A percentile compares a stretch with the other conserved stretches of the same genome.
phyloP scores from a whole-genome alignment of 2,113 vertebrate genomes.

The Origma solitaria region DNA sequence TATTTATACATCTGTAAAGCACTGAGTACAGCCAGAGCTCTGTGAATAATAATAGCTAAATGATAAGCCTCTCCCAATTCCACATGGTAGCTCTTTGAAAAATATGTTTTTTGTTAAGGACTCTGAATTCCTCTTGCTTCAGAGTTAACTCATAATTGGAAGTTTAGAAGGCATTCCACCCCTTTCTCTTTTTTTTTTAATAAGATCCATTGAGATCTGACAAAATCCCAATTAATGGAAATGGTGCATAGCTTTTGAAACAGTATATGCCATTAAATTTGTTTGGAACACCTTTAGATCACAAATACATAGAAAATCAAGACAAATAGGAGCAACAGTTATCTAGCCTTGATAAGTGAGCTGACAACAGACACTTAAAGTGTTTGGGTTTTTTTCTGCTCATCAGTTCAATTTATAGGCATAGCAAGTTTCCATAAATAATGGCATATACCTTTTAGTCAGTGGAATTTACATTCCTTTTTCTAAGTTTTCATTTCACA shows the following conservation, averaged over 20 bases:
- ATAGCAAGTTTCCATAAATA: neutral
- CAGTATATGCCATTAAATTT: neutral
- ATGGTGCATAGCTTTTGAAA: neutral
- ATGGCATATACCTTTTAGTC: neutral
- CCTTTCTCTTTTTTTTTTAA: neutral
- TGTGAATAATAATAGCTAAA: conserved; percentile 24
- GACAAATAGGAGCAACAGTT: neutral
- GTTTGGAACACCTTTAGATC: neutral
- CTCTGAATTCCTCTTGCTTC: neutral
- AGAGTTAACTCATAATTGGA: neutral
- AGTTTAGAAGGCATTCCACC: neutral
- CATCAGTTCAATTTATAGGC: neutral
- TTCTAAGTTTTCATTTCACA: neutral
- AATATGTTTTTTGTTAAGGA: neutral
- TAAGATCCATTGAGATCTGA: neutral
- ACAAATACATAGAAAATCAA: neutral
- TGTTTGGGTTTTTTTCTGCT: neutral
- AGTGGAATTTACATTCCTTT: neutral
- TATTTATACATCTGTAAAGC: conserved; percentile 13
- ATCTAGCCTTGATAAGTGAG: neutral
- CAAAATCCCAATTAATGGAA: neutral
- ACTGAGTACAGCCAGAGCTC: neutral
- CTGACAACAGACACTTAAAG: neutral
- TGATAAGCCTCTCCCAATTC: conserved; percentile 33
- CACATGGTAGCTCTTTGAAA: conserved; percentile 22